Evolutionary conservation across 2,797 vertebrate species (phyloP), one percentile per base, ranked within the genome.

Genomic region (Rhadinocentrus ornatus): DNA sequence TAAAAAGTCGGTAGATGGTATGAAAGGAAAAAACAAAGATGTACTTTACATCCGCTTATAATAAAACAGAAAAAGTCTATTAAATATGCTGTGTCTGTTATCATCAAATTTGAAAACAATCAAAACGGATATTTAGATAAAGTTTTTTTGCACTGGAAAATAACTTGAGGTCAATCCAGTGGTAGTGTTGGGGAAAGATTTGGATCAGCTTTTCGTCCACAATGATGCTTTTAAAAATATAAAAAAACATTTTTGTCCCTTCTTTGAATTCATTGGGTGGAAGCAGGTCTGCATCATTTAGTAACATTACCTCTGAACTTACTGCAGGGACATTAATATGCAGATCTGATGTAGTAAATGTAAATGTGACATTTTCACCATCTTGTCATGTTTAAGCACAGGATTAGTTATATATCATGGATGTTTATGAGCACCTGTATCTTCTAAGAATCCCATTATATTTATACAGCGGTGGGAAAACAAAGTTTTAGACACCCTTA

Each of bases 301-400:
- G 20, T n/a, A 48, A 48, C 6, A 2, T 60, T 6, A 35, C 32
- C 29, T 59, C 24, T 53, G 32, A 12, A 22, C 50, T 18, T 24
- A 48, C 20, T n/a, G 12, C 20, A 32, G n/a, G 35, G 15, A 62
- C 61, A 53, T 31, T 37, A 34, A 6, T 39, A 18, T 35, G 58
- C 6, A 62, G 29, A 59, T 37, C 10, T 32, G 2, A 2, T 50
- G 6, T 29, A 18, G 20, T 46, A 2, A 59, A 32, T 52, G 18
- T 53, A 34, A 50, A 50, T 50, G 46, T 24, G 46, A 50, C 46
- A 10, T 50, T 50, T 50, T 50, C 46, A 50, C 46, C 46, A n/a
- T 50, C 46, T 22, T 11, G n/a, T 50, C 46, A 50, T 50, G 46
- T 22, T 50, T 50, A 22, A 50, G 46, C 20, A 48, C 46, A 50